Base-by-base conservation (phyloP, 2,113 vertebrate genomes). In the Pandion haliaetus region DNA sequence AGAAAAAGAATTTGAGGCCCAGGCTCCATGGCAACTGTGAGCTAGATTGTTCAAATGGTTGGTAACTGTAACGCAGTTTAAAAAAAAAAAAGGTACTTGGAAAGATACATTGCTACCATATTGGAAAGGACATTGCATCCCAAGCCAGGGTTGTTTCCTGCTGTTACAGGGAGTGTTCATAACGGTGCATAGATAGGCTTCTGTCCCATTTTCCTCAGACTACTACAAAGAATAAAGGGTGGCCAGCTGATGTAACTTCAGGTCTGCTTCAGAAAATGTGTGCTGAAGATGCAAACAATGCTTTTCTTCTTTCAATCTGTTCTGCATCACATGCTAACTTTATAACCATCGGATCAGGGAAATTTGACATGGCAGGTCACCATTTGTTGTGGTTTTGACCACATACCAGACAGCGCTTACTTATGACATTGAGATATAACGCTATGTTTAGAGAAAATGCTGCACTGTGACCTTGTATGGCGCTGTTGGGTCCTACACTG, bases 1-100 rank as follows among this genome's bases (percentile, higher is more conserved):
- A 72, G 96, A 47, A 88, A 97, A 94, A 97, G 97, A 95, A 94
- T 47, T 89, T 61, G 79, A 86, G 84, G 77, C 74, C 72, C 54
- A 63, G 93, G 84, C 93, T 94, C 97, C 94, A 70, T 78, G 66
- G 82, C 62, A 95, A 73, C 83, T 93, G 62, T 47, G 57, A 74
- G 38, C 31, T 61, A 57, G 84, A 45, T 72, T 82, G 78, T 85
- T 93, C 47, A 61, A 54, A 72, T 72, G 15, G 40, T 74, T 71
- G 57, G 61, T 89, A 91, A 95, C 59, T 29, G 34, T 49, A 92
- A 66, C 36, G 44, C 7, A 10, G 66, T 54, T 70, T 17, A 28
- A 19, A 32, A 26, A 94, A 96, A 36, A 20, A 86, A 94, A 76
- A 74, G 47, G 26, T 54, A 17, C 73, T 93, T 90, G 91, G 90